These are phyloP conservation scores for Macrotis lagotis DNA, from an alignment of 2,113 vertebrate species.

Conservation along the genomic window DNA sequence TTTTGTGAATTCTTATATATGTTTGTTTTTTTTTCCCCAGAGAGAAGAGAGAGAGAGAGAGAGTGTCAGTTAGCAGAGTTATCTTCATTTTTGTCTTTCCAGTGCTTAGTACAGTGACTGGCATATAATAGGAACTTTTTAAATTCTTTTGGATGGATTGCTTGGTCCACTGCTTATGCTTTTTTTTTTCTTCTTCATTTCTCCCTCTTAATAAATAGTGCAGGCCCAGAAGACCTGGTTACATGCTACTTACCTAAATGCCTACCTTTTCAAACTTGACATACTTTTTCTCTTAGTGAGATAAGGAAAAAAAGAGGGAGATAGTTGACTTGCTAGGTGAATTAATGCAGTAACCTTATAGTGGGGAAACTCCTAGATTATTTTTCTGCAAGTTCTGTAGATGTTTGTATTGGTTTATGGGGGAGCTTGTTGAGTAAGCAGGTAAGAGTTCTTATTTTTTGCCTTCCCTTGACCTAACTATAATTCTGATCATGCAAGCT, in stretches of 20 bases:
- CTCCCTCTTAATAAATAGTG: not conserved
- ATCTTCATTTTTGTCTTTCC: not conserved
- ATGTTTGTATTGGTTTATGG: not conserved
- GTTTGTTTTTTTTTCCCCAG: not conserved
- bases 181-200: not conserved
- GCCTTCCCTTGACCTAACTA: not conserved
- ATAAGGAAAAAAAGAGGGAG: not conserved
- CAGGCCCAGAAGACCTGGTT: not conserved
- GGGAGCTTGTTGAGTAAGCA: not conserved
- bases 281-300: not conserved
- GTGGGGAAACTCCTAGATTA: constrained; percentile 13
- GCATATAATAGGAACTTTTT: not conserved
- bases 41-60: not conserved
- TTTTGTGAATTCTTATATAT: not conserved
- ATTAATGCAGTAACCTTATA: not conserved
- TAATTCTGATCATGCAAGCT: constrained; percentile 15
- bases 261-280: not conserved
- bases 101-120: not conserved
- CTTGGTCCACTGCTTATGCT: not conserved
- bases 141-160: not conserved
- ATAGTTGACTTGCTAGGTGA: not conserved
- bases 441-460: constrained; percentile 2
- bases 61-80: not conserved
- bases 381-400: constrained; percentile 31
- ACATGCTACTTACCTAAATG: not conserved